Conservation (phyloP, 2,113 vertebrate species). For the Oryzias javanicus region DNA sequence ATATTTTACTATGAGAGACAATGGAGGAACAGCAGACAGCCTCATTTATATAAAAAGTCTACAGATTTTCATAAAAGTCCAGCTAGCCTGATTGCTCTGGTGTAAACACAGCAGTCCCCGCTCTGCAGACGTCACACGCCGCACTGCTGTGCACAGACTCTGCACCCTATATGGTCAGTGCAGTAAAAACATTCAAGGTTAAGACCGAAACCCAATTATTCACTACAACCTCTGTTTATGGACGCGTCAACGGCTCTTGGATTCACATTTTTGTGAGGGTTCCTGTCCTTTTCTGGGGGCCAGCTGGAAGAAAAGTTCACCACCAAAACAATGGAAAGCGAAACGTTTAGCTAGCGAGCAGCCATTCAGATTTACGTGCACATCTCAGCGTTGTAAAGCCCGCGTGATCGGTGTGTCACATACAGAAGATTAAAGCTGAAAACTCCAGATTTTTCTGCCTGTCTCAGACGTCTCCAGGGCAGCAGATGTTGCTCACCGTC, state of each 20-base stretch:
- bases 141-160: slow-evolving; percentile 55
- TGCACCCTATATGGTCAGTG: slow-evolving; percentile 75
- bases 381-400: slow-evolving; percentile 25
- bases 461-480: slow-evolving; percentile 23
- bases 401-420: slow-evolving; percentile 32
- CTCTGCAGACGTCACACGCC: slow-evolving; percentile 43
- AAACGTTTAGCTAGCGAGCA: slow-evolving; percentile 3
- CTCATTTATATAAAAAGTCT: slow-evolving; percentile 55
- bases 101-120: slow-evolving; percentile 64
- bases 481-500: slow-evolving; percentile 48
- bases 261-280: slow-evolving; percentile 52
- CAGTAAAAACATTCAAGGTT: slow-evolving; percentile 70
- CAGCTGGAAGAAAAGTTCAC: slow-evolving; percentile 51
- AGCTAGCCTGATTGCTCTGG: slow-evolving; percentile 69
- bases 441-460: slow-evolving; percentile 26
- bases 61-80: slow-evolving; percentile 67
- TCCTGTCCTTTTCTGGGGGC: slow-evolving; percentile 31
- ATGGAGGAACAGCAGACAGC: slow-evolving; percentile 45
- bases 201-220: slow-evolving; percentile 68
- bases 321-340: slow-evolving; percentile 13
- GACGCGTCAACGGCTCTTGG: slow-evolving; percentile 56
- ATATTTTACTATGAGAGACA: slow-evolving; percentile 64
- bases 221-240: slow-evolving; percentile 66
- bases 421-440: slow-evolving; percentile 31
- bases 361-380: slow-evolving; percentile 13